Evolutionary conservation across 2,888 invertebrate species (phyloP).

Genomic region (Cyrtodaria siliqua): DNA sequence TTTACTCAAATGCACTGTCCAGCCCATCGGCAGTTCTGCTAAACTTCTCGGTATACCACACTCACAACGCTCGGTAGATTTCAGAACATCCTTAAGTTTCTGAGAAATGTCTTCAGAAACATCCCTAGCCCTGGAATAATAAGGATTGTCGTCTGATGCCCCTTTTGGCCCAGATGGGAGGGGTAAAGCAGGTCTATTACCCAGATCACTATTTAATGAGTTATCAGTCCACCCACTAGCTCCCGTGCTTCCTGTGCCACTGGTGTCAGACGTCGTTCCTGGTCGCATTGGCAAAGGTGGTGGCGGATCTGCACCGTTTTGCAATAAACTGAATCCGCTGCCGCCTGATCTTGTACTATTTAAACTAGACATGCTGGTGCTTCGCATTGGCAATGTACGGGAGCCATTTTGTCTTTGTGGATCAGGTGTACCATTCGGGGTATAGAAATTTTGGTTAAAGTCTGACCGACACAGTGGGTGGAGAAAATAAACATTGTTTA

Average conservation of each 20-base stretch:
- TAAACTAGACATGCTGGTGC: slow-evolving; percentile 5
- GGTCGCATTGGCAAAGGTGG: slow-evolving; percentile 33
- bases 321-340: background rate
- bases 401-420: background rate
- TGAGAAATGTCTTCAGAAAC: slow-evolving; percentile 65
- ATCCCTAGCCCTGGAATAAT: slow-evolving; percentile 70
- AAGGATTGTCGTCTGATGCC: slow-evolving; percentile 49
- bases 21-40: slow-evolving; percentile 71
- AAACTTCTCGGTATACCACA: slow-evolving; percentile 74
- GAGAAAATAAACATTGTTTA: slow-evolving; percentile 63
- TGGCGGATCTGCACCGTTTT: background rate
- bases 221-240: too few species aligned
- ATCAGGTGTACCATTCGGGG: background rate
- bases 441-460: slow-evolving; percentile 12
- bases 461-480: slow-evolving; percentile 32
- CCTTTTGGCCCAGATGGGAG: slow-evolving; percentile 45
- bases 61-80: slow-evolving; percentile 73
- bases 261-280: slow-evolving; percentile 16
- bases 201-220: too few species aligned
- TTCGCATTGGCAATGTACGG: background rate
- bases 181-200: slow-evolving; percentile 62
- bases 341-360: slow-evolving; percentile 2
- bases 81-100: slow-evolving; percentile 69
- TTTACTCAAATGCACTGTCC: slow-evolving; percentile 77
- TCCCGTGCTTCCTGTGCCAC: background rate